These are phyloP conservation scores for Melanotaenia pygmaea DNA, from an alignment of 2,797 vertebrate species.

Conservation along the genomic window DNA sequence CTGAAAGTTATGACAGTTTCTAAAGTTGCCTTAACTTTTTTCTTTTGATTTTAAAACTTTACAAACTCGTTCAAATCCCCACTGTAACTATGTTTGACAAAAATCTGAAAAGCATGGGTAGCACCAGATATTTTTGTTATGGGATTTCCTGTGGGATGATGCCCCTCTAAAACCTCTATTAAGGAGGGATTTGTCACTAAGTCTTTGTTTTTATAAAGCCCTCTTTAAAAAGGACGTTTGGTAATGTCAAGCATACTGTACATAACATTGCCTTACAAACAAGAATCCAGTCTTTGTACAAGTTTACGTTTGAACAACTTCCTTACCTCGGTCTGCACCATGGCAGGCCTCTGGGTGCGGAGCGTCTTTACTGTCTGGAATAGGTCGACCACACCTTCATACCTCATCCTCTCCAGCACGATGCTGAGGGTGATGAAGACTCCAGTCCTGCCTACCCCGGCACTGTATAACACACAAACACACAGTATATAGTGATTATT, in stretches of 20 bases:
- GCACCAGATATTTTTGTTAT: conserved; percentile 8
- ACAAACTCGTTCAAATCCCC: conserved; percentile 25
- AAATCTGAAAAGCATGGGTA: conserved; percentile 7
- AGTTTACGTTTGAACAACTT: neutral
- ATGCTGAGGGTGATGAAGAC: conserved; percentile 97
- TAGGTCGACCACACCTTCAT: conserved; percentile 95
- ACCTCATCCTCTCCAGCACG: conserved; percentile 96
- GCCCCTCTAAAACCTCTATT: conserved; percentile 29
- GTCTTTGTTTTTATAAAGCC: conserved; percentile 26
- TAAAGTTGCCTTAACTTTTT: neutral
- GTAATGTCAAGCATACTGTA: conserved; percentile 16
- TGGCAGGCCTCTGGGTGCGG: conserved; percentile 94
- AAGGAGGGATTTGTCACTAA: conserved; percentile 23
- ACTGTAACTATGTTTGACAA: conserved; percentile 6
- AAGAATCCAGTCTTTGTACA: neutral
- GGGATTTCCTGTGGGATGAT: conserved; percentile 13
- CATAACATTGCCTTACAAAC: conserved; percentile 21
- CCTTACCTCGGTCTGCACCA: conserved; percentile 96
- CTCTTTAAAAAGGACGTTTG: conserved; percentile 18
- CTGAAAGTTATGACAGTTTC: neutral
- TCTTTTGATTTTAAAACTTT: neutral
- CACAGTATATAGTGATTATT: conserved; percentile 12
- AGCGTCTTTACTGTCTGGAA: conserved; percentile 98
- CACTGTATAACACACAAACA: conserved; percentile 74
- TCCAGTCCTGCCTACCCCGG: conserved; percentile 93